Evolutionary conservation across 2,797 vertebrate species (phyloP).

Genomic region (Buphagus erythrorhynchus): DNA sequence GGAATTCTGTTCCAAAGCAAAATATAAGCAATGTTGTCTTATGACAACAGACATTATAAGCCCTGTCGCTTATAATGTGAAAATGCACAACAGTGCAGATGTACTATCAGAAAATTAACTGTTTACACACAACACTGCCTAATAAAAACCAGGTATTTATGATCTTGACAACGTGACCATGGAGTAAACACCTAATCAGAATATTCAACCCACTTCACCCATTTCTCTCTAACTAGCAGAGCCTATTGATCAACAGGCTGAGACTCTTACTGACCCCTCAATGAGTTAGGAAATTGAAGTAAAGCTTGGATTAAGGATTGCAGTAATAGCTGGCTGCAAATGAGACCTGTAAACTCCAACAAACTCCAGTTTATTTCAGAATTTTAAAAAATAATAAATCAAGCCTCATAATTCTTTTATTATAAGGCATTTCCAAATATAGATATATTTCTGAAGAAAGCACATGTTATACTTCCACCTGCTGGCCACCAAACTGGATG

Average conservation of each 20-base stretch:
- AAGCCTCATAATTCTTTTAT: not conserved
- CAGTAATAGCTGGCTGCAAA: not conserved
- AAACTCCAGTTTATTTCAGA: not conserved
- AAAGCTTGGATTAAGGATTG: not conserved
- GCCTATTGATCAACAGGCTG: not conserved
- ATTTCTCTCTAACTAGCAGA: not conserved
- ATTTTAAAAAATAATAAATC: not conserved
- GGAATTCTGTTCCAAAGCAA: not conserved
- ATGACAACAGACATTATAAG: too few species aligned
- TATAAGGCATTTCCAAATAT: not conserved
- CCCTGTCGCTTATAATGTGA: not conserved
- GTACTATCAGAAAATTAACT: not conserved
- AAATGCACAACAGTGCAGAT: not conserved
- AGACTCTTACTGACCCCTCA: not conserved
- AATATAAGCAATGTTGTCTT: not conserved
- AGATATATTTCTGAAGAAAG: not conserved
- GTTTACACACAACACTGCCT: not conserved
- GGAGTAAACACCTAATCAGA: not conserved
- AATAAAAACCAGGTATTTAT: not conserved
- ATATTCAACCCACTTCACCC: not conserved
- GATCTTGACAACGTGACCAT: not conserved
- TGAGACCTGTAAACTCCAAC: not conserved
- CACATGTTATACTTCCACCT: constrained; percentile 7
- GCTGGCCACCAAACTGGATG: not conserved
- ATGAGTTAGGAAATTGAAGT: not conserved